Base-by-base conservation (phyloP, 92 coral and sea anemone genomes). In the Scolanthus callimorphus region DNA sequence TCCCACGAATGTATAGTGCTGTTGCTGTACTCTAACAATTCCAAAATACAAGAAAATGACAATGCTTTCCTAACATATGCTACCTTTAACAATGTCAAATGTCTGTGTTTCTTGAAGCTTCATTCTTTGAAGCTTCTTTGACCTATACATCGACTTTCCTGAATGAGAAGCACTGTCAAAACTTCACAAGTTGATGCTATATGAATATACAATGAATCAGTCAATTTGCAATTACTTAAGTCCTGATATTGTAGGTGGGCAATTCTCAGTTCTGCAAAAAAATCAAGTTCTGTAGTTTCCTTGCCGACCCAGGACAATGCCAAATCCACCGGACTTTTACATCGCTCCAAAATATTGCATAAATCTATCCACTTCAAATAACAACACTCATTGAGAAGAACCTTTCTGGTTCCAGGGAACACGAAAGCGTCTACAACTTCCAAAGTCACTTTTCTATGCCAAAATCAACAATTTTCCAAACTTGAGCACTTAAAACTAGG, bases 311-410 rank as follows among this genome's bases (percentile, higher is more conserved):
- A 67, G 31, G 65, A 58, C 15, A 69, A 31, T 0, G 51, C 46
- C 62, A 48, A 57, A 58, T 26, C 58, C 22, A 57, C 49, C 29
- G 59, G 56, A 31, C 65, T 69, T 61, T 49, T 69, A 59, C 76
- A 57, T 28, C 31, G 24, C 31, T 60, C 45, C 27, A 60, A 60
- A 21, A 60, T 47, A 48, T 29, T 59, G 27, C 17, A 57, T 23
- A 69, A 59, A 37, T 25, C 76, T 58, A 19, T 38, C 76, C 65
- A 69, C 31, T 69, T 45, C 66, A 47, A 39, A 44, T 69, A 69
- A 47, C 65, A 44, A 31, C 76, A 69, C 48, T 58, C 60, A 43
- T 69, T 62, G 15, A 69, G 67, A 49, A 69, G 59, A 20, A 46
- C 67, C 48, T 29, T 47, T 43, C 55, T 43, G 28, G 59, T 56